Evolutionary conservation across 2,888 invertebrate species (phyloP).

Genomic region (Uropetala carovei): DNA sequence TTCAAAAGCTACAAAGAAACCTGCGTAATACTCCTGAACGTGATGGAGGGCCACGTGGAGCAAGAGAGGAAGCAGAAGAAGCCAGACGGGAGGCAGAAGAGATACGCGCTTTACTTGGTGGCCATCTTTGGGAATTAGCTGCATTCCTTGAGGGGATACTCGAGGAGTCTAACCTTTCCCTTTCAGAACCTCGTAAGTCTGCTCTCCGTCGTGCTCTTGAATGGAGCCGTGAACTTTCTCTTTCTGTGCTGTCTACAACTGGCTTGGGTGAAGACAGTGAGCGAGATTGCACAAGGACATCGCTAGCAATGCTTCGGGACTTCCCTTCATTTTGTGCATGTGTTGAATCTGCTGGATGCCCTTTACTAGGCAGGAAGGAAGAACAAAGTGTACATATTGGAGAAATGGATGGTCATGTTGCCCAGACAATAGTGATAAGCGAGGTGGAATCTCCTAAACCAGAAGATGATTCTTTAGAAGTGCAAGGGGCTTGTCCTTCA

Average conservation of each 20-base stretch:
- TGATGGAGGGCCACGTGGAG: constrained; percentile 60
- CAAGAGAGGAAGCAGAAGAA: constrained; percentile 66
- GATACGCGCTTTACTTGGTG: constrained; percentile 69
- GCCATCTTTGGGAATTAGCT: constrained; percentile 70
- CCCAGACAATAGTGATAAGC: constrained; percentile 12
- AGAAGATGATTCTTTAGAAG: background rate
- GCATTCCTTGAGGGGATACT: constrained; percentile 70
- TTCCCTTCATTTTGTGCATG: constrained; percentile 46
- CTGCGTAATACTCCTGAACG: constrained; percentile 60
- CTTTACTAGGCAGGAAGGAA: background rate
- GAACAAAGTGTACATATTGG: background rate
- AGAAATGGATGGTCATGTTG: background rate
- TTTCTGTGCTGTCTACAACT: constrained; percentile 46
- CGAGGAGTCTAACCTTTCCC: constrained; percentile 69
- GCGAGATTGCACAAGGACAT: constrained; percentile 30
- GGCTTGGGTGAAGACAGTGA: constrained; percentile 28
- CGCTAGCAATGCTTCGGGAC: constrained; percentile 35
- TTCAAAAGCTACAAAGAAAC: constrained; percentile 61
- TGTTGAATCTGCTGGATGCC: background rate
- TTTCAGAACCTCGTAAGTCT: constrained; percentile 68
- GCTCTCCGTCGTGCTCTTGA: constrained; percentile 66
- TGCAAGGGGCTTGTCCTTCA: background rate
- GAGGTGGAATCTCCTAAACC: background rate
- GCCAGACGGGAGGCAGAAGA: constrained; percentile 66
- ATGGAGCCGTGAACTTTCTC: constrained; percentile 61